These are phyloP conservation scores for Hydrotaea diabolus DNA, from an alignment of 2,888 invertebrate genomes.

Conservation along the genomic window DNA sequence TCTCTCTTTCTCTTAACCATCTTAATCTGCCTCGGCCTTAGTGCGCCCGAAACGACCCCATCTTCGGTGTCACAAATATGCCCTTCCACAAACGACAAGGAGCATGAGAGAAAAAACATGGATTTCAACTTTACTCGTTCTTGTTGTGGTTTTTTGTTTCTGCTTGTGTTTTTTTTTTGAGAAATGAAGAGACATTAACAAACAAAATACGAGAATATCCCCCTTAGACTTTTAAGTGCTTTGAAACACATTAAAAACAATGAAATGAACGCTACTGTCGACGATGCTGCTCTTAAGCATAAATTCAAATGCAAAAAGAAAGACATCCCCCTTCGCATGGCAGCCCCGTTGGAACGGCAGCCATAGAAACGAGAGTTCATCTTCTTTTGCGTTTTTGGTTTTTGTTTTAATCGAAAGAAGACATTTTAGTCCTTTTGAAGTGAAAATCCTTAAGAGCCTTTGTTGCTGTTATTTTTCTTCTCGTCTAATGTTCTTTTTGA, in stretches of 20 bases:
- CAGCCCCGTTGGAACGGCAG: slow-evolving; percentile 12
- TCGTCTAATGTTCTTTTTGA: slow-evolving; percentile 36
- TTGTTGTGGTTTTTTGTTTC: slow-evolving; percentile 36
- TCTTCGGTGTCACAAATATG: slow-evolving; percentile 20
- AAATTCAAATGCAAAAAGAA: slow-evolving; percentile 34
- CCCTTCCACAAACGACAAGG: background rate
- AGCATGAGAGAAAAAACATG: slow-evolving; percentile 72
- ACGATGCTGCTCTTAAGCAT: slow-evolving; percentile 56
- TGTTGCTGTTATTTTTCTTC: slow-evolving; percentile 47
- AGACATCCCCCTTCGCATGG: slow-evolving; percentile 12
- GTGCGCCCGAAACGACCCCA: slow-evolving; percentile 38
- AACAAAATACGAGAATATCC: slow-evolving; percentile 52
- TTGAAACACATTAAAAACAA: slow-evolving; percentile 65
- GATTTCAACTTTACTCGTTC: slow-evolving; percentile 78
- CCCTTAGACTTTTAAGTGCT: slow-evolving; percentile 67
- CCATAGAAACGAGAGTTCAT: slow-evolving; percentile 11
- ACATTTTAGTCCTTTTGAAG: slow-evolving; percentile 41
- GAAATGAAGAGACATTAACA: slow-evolving; percentile 39
- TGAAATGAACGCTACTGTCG: slow-evolving; percentile 41
- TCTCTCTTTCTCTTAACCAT: slow-evolving; percentile 35
- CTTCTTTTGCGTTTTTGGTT: slow-evolving; percentile 20
- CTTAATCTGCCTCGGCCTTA: slow-evolving; percentile 4
- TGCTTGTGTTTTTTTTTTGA: slow-evolving; percentile 6
- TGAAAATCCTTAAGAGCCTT: slow-evolving; percentile 50
- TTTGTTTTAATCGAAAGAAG: slow-evolving; percentile 54